phyloP scores from a whole-genome alignment of 1,140 invertebrate genomes.

The Formica selysi region DNA sequence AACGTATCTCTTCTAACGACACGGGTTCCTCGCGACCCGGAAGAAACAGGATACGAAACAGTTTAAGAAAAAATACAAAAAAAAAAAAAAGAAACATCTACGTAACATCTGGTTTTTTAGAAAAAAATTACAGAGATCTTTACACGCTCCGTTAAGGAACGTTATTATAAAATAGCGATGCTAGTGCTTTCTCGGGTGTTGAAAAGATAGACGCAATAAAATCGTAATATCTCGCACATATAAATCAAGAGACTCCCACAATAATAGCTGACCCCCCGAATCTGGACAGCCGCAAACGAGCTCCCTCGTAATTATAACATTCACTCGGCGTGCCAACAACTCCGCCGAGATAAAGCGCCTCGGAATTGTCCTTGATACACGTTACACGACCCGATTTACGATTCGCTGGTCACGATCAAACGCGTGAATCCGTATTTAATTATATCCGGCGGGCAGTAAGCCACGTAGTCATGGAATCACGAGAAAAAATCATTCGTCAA shows the following conservation, averaged over 20 bases:
- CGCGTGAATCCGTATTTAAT: slow-evolving; percentile 59
- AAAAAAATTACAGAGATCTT: slow-evolving; percentile 13
- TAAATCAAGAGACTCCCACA: neutral
- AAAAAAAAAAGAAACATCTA: neutral
- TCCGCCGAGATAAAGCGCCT: slow-evolving; percentile 29
- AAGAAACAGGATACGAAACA: neutral
- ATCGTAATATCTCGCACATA: neutral
- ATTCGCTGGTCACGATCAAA: slow-evolving; percentile 29
- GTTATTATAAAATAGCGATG: neutral
- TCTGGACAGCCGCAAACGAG: neutral
- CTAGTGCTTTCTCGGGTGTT: neutral
- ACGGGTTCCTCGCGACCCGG: neutral
- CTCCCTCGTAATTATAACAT: slow-evolving; percentile 34
- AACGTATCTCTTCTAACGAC: neutral
- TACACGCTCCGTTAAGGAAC: neutral
- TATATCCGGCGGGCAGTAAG: slow-evolving; percentile 27
- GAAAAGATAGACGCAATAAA: slow-evolving; percentile 21
- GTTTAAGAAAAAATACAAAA: neutral
- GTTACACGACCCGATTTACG: slow-evolving; percentile 13
- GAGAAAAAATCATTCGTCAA: slow-evolving; percentile 63
- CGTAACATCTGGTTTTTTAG: neutral
- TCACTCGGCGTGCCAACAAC: slow-evolving; percentile 23
- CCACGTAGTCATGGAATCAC: neutral
- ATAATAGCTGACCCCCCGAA: neutral
- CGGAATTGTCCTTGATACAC: slow-evolving; percentile 44